Evolutionary conservation across 2,797 vertebrate species (phyloP).

Genomic region (Tenualosa thibaudeaui): DNA sequence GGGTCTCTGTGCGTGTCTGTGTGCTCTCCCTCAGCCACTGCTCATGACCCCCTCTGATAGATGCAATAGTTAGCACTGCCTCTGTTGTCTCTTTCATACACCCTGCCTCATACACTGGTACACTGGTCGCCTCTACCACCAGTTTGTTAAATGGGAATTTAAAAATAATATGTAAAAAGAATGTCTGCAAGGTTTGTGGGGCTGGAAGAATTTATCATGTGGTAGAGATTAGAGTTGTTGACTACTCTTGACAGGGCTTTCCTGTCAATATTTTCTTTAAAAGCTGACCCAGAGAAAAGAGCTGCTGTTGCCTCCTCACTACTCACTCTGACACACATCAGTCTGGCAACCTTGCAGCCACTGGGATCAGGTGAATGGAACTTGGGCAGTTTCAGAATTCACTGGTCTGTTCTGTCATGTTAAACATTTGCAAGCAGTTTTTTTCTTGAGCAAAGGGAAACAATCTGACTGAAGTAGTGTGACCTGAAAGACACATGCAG

Average conservation of each 20-base stretch:
- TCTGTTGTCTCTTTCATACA: not conserved
- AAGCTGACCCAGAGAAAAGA: not conserved
- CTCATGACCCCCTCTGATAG: not conserved
- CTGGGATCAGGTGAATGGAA: not conserved
- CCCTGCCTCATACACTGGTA: not conserved
- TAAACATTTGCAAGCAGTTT: not conserved
- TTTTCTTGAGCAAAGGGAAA: not conserved
- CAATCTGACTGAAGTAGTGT: not conserved
- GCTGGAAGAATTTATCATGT: conserved; percentile 23
- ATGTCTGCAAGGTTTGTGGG: not conserved
- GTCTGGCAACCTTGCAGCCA: not conserved
- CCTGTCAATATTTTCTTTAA: conserved; percentile 18
- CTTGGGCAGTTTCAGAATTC: not conserved
- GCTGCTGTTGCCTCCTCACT: not conserved
- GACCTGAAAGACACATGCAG: not conserved
- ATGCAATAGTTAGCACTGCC: too few relatives aligned
- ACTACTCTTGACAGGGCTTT: conserved; percentile 30
- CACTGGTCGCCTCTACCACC: not conserved
- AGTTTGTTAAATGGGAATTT: too few relatives aligned
- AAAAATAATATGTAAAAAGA: too few relatives aligned
- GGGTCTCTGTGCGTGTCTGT: conserved; percentile 3
- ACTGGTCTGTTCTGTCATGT: conserved; percentile 3
- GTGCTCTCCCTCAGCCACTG: not conserved
- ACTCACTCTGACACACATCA: not conserved
- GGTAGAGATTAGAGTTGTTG: conserved; percentile 40